phyloP scores from a whole-genome alignment of 1,140 invertebrate genomes.

The Bombus terrestris region DNA sequence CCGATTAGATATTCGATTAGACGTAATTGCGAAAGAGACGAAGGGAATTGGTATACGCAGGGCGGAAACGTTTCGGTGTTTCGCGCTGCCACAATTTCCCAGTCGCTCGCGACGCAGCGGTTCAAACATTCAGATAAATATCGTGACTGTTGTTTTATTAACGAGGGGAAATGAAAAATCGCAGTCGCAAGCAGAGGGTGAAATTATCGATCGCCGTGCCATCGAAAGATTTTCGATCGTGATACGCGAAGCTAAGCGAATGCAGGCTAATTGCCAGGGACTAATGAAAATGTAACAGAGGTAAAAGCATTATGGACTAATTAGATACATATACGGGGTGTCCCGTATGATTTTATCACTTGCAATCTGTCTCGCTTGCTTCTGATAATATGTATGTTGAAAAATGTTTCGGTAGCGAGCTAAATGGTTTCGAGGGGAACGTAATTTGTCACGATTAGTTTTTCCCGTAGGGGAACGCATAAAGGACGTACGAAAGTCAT shows the following conservation, averaged over 20 bases:
- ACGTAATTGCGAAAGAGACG: not conserved
- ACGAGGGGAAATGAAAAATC: not conserved
- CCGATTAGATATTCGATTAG: conserved; percentile 19
- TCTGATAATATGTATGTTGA: too few species aligned
- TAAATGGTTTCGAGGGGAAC: too few species aligned
- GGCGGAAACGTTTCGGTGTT: not conserved
- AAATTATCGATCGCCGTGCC: not conserved
- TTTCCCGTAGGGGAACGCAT: too few species aligned
- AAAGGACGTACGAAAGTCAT: too few species aligned
- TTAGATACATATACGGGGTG: not conserved
- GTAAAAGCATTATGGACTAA: not conserved
- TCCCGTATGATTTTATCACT: too few species aligned
- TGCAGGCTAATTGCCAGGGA: not conserved
- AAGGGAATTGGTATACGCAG: not conserved
- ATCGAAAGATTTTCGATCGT: not conserved
- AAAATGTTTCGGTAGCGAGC: too few species aligned
- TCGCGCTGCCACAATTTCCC: not conserved
- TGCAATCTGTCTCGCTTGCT: too few species aligned
- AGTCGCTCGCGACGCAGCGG: not conserved
- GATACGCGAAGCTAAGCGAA: not conserved
- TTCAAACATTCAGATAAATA: not conserved
- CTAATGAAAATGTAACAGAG: not conserved
- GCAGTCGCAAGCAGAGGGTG: too few species aligned
- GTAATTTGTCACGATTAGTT: too few species aligned
- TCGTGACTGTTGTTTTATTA: conserved; percentile 2